These are phyloP conservation scores for Ophraella communa DNA, from an alignment of 2,888 invertebrate species.

Conservation along the genomic window DNA sequence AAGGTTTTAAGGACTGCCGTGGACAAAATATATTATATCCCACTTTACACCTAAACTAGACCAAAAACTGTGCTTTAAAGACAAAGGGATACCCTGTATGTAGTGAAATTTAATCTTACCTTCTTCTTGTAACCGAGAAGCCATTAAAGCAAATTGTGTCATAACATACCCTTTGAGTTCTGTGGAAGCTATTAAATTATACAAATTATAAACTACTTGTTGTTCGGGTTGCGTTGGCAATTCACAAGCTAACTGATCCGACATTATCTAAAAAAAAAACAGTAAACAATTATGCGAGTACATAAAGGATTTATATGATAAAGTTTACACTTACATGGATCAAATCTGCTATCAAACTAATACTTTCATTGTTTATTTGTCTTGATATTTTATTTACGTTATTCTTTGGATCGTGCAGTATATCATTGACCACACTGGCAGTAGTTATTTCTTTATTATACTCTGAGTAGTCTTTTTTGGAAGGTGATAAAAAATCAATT, in stretches of 20 bases:
- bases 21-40: too few species aligned
- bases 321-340: slow-evolving; percentile 31
- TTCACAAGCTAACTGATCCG: slow-evolving; percentile 60
- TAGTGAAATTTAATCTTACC: too few species aligned
- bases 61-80: not conserved
- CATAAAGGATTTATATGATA: too few species aligned
- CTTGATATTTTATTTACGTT: slow-evolving; percentile 38
- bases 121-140: slow-evolving; percentile 31
- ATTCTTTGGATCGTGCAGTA: slow-evolving; percentile 36
- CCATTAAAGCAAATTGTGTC: slow-evolving; percentile 65
- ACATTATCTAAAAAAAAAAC: slow-evolving; percentile 1
- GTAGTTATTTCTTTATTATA: slow-evolving; percentile 26
- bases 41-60: too few species aligned
- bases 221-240: slow-evolving; percentile 75
- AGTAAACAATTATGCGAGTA: too few species aligned
- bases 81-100: too few species aligned
- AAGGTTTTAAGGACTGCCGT: too few species aligned
- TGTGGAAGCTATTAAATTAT: slow-evolving; percentile 75
- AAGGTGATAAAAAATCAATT: slow-evolving; percentile 16
- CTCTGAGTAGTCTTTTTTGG: slow-evolving; percentile 20
- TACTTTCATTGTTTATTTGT: slow-evolving; percentile 20
- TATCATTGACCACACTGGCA: slow-evolving; percentile 37
- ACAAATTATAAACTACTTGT: slow-evolving; percentile 78
- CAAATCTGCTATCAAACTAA: slow-evolving; percentile 34
- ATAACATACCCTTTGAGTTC: slow-evolving; percentile 84